These are phyloP conservation scores for Bathynomus jamesi DNA, from an alignment of 1,140 invertebrate species.

Conservation along the genomic window DNA sequence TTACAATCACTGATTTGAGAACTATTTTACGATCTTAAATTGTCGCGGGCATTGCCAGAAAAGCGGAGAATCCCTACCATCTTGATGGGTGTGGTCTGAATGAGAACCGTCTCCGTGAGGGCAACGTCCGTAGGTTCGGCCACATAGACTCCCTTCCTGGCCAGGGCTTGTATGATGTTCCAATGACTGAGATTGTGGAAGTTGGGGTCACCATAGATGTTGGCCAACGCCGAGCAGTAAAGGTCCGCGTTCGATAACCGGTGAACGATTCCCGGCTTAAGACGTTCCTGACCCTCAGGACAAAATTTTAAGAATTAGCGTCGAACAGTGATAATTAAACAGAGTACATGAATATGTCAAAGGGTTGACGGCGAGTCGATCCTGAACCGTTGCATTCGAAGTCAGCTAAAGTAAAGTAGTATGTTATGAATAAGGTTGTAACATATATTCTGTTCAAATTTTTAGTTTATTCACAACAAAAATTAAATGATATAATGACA, in stretches of 20 bases:
- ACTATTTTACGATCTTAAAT: not conserved
- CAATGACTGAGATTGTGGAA: slow-evolving; percentile 91
- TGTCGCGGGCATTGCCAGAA: not conserved
- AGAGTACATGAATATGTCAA: not conserved
- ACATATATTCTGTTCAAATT: too few relatives aligned
- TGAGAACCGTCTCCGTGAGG: slow-evolving; percentile 90
- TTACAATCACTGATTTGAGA: too few relatives aligned
- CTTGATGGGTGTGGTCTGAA: slow-evolving; percentile 89
- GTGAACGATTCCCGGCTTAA: slow-evolving; percentile 87
- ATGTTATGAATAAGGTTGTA: too few relatives aligned
- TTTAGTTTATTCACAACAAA: too few relatives aligned
- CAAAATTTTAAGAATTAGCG: slow-evolving; percentile 37
- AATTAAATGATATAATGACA: too few relatives aligned
- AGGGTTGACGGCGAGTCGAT: too few relatives aligned
- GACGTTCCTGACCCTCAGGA: slow-evolving; percentile 75
- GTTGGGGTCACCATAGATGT: slow-evolving; percentile 94
- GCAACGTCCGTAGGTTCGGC: slow-evolving; percentile 71
- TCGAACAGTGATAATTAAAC: not conserved
- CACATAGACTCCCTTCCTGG: slow-evolving; percentile 82
- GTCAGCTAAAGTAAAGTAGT: too few relatives aligned
- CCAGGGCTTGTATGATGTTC: slow-evolving; percentile 72
- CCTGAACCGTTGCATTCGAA: too few relatives aligned
- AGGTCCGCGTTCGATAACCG: slow-evolving; percentile 88
- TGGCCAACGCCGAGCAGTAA: slow-evolving; percentile 88
- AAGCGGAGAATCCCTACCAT: slow-evolving; percentile 58